A percentile compares a stretch with the other conserved stretches of the same genome.
These are phyloP conservation scores for Caenorhabditis elegans DNA, from an alignment of 1,140 invertebrate species.

Conservation along the genomic window DNA sequence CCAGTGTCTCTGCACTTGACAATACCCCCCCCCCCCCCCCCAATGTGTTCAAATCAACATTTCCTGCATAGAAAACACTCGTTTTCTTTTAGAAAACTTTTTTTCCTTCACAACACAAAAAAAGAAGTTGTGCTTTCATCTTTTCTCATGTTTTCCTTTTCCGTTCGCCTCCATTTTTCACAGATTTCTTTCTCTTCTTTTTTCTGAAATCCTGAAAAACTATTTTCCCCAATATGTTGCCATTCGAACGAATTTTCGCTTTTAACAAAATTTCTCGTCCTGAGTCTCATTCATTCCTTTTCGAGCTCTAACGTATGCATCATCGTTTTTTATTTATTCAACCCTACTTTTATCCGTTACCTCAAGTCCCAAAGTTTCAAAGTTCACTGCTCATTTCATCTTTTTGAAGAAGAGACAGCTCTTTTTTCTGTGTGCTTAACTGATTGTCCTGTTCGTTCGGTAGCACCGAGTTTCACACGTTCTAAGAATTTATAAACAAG, in stretches of 20 bases:
- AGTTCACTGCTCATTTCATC: neutral
- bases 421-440: neutral
- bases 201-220: neutral
- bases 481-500: neutral
- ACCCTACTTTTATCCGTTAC: neutral
- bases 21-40: neutral
- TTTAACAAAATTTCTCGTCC: too few relatives aligned
- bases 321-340: neutral
- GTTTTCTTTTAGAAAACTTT: neutral
- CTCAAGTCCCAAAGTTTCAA: neutral
- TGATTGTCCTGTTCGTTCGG: slow-evolving; percentile 18
- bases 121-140: neutral
- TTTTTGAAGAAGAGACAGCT: neutral
- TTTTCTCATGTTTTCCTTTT: neutral
- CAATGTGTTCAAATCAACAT: neutral
- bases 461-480: neutral
- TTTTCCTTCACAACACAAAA: neutral
- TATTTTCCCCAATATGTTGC: neutral
- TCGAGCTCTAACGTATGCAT: neutral
- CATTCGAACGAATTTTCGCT: neutral
- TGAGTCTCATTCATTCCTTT: too few relatives aligned
- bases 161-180: slow-evolving; percentile 7
- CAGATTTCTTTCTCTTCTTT: neutral
- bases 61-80: neutral
- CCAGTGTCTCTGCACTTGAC: neutral